Base-by-base conservation (phyloP, 2,113 vertebrate species). In the Trinectes maculatus region DNA sequence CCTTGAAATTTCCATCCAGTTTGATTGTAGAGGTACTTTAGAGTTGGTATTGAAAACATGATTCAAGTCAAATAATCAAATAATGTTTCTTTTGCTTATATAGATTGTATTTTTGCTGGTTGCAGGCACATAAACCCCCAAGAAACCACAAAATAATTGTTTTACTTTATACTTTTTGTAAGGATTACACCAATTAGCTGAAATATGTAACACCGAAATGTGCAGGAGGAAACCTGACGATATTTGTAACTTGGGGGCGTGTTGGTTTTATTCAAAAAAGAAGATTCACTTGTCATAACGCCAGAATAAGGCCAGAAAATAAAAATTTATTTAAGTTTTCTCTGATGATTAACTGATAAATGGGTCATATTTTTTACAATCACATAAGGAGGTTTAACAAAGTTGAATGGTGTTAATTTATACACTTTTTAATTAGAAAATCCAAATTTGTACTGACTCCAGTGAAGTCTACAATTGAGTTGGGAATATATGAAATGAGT, bases 361-460 rank as follows among this genome's bases (percentile, higher is more conserved):
- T n/a, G 0, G 24, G 26, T 46, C 13, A 25, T n/a, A n/a, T n/a
- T 39, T 51, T 21, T 47, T 26, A 18, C 34, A 33, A 39, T 55
- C 8, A 55, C 61, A 61, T 8, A 8, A 2, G 3, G n/a, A 40
- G 24, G 22, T 19, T 65, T 53, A 64, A 77, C 29, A 22, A 11
- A 21, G 8, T 75, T 37, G 36, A 18, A 52, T 9, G 8, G 3
- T 28, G 24, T 48, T n/a, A 26, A 26, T 26, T 48, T 48, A 28
- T 26, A 26, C 52, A 51, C 22, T 43, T 34, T 48, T 60, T 78
- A 55, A 49, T 66, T 16, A 31, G 25, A 51, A 39, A 28, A 49
- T n/a, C 15, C 5, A 37, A 37, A 77, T 58, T 16, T 52, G 8
- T 12, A 40, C 19, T 40, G 43, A 52, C 58, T 36, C 37, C 28